A percentile compares a stretch with the other conserved stretches of the same genome.
Conservation (phyloP, 2,888 invertebrate species). For the Cryptus armator region DNA sequence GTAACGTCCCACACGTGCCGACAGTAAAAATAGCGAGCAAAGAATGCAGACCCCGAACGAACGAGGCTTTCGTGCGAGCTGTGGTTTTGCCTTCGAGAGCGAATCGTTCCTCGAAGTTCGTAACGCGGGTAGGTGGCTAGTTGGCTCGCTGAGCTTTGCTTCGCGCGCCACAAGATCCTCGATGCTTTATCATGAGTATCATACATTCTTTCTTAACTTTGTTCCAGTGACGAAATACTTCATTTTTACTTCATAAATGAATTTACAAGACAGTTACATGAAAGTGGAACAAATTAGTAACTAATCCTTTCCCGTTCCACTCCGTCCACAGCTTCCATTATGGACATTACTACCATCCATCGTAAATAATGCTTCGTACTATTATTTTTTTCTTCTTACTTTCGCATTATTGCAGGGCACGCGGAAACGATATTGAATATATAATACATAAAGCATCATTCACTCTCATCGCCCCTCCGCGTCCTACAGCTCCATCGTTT, state of each 20-base stretch:
- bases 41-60: constrained; percentile 66
- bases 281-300: not conserved
- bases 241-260: not conserved
- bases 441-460: constrained; percentile 9
- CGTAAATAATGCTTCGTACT: not conserved
- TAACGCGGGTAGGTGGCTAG: not conserved
- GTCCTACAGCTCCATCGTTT: constrained; percentile 8
- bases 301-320: not conserved
- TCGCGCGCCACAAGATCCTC: not conserved
- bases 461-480: constrained; percentile 6
- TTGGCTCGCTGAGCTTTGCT: not conserved
- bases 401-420: not conserved
- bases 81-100: constrained; percentile 12
- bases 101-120: constrained; percentile 1
- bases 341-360: not conserved
- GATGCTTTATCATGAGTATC: not conserved
- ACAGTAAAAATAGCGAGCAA: constrained; percentile 67
- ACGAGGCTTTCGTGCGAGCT: constrained; percentile 34
- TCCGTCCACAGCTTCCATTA: not conserved
- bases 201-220: not conserved
- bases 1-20: constrained; percentile 53
- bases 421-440: constrained; percentile 25
- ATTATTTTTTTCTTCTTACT: not conserved
- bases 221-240: constrained; percentile 6
- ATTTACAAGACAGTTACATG: not conserved